Evolutionary conservation across 2,888 invertebrate species (phyloP).

Genomic region (Drosophila peninsularis): DNA sequence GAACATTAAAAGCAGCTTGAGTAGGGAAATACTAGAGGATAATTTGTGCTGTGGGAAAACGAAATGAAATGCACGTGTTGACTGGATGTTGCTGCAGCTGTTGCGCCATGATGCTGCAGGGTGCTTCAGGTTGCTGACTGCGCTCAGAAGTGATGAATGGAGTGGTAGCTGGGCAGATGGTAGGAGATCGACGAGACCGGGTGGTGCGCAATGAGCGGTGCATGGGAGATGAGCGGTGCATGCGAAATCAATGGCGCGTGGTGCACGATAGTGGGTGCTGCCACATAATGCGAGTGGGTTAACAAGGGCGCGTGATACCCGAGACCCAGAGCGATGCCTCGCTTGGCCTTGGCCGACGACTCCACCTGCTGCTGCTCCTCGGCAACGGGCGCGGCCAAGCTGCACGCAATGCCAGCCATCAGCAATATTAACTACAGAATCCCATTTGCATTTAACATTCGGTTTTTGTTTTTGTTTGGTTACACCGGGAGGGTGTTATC

Average conservation of each 20-base stretch:
- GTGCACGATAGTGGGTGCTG: constrained; percentile 77
- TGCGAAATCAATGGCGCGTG: constrained; percentile 76
- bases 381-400: constrained; percentile 75
- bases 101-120: constrained; percentile 9
- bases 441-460: constrained; percentile 11
- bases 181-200: constrained; percentile 67
- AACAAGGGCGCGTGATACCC: constrained; percentile 80
- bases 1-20: constrained; percentile 21
- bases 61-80: constrained; percentile 11
- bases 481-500: constrained; percentile 22
- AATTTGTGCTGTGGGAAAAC: constrained; percentile 7
- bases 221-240: constrained; percentile 71
- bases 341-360: constrained; percentile 75
- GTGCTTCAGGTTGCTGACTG: neutral
- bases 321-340: constrained; percentile 77
- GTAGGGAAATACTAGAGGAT: neutral
- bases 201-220: constrained; percentile 68
- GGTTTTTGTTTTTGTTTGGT: neutral
- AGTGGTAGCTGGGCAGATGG: constrained; percentile 75
- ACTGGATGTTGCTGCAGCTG: constrained; percentile 27
- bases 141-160: constrained; percentile 73
- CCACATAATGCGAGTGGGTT: constrained; percentile 74
- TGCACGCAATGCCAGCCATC: constrained; percentile 59
- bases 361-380: constrained; percentile 49
- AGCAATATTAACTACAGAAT: constrained; percentile 65